Evolutionary conservation across 2,113 vertebrate species (phyloP).

Genomic region (Dromas ardeola): DNA sequence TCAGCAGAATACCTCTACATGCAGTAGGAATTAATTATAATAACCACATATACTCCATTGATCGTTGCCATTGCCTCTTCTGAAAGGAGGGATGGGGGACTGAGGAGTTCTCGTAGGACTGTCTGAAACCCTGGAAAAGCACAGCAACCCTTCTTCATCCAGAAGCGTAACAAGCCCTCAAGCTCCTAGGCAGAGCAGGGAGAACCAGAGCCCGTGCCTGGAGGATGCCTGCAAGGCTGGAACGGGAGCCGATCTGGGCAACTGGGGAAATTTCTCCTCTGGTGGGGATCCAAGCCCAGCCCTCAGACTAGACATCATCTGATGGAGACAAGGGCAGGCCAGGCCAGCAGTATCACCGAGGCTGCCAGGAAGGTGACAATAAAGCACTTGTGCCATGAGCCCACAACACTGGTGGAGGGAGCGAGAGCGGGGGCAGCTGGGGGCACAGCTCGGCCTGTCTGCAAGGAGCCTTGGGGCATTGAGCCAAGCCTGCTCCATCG

Average conservation of each 20-base stretch:
- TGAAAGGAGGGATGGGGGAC: neutral
- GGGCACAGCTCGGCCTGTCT: neutral
- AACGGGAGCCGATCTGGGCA: neutral
- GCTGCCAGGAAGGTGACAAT: neutral
- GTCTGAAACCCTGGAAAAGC: neutral
- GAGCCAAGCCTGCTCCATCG: neutral
- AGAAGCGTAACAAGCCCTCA: accelerated
- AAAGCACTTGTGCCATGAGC: neutral
- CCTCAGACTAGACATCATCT: neutral
- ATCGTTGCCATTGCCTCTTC: neutral
- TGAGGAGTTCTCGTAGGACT: neutral
- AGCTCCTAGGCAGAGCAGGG: neutral
- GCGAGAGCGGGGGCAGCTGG: accelerated
- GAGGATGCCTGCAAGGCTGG: neutral
- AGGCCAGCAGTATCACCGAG: too few species aligned
- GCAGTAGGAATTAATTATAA: neutral
- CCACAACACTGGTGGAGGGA: neutral
- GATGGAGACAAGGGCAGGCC: accelerated
- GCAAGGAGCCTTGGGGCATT: neutral
- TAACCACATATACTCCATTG: neutral
- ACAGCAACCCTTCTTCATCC: neutral
- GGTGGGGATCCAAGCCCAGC: neutral
- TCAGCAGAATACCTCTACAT: neutral
- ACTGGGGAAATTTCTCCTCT: neutral
- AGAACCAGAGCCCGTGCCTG: neutral